Percentiles rank a stretch among this genome's conserved stretches.
Evolutionary conservation across 2,888 invertebrate species (phyloP).

Genomic region (Drosophila leonis): DNA sequence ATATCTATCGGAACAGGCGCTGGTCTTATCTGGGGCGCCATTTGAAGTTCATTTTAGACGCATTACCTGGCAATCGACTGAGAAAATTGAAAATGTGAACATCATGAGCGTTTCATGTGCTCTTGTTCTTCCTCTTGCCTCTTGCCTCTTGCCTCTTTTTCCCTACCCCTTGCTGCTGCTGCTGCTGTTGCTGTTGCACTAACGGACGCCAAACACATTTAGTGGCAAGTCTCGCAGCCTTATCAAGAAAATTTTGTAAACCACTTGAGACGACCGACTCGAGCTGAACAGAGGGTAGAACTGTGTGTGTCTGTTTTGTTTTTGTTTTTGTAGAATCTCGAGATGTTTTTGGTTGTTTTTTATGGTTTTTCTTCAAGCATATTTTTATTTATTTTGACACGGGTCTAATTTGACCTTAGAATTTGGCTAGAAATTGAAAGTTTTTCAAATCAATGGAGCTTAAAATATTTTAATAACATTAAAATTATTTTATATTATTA

Average conservation of each 20-base stretch:
- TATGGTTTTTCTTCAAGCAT: background rate
- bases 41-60: conserved; percentile 68
- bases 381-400: conserved; percentile 45
- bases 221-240: conserved; percentile 48
- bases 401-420: conserved; percentile 35
- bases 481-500: background rate
- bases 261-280: conserved; percentile 49
- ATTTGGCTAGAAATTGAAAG: conserved; percentile 35
- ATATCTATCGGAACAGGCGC: conserved; percentile 7
- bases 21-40: conserved; percentile 65
- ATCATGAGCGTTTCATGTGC: conserved; percentile 14
- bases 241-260: conserved; percentile 51
- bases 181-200: conserved; percentile 47
- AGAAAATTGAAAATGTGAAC: conserved; percentile 32
- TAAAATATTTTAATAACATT: background rate
- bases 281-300: conserved; percentile 6
- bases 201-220: conserved; percentile 77
- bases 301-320: background rate
- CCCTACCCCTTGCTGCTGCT: conserved; percentile 3
- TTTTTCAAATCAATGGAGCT: background rate
- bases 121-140: conserved; percentile 6
- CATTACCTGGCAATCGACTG: conserved; percentile 76
- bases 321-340: background rate
- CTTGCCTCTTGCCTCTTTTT: background rate
- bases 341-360: background rate